These are phyloP conservation scores for Lycorma delicatula DNA, from an alignment of 1,140 invertebrate species.

Conservation along the genomic window DNA sequence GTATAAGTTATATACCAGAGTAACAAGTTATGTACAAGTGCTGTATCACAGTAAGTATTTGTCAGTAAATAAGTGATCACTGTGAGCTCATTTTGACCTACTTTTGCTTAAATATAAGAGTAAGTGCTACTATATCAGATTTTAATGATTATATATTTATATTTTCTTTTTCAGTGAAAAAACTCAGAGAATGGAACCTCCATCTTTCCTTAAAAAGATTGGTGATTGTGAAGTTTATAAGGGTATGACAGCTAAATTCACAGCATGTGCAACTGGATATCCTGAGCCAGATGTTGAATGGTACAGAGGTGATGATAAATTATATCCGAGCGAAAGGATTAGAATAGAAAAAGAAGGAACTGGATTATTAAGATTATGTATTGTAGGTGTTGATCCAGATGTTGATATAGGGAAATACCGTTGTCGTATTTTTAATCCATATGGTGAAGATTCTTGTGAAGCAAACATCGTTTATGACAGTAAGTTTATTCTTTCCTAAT, in stretches of 20 bases:
- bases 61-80: no score
- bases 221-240: constrained; percentile 80
- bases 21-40: no score
- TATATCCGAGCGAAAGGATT: constrained; percentile 72
- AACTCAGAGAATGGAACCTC: constrained; percentile 66
- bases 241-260: constrained; percentile 85
- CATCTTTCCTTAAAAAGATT: constrained; percentile 80
- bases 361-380: constrained; percentile 67
- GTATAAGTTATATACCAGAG: no score
- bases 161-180: constrained; percentile 47
- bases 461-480: constrained; percentile 75
- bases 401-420: constrained; percentile 75
- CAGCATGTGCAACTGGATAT: constrained; percentile 73
- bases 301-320: constrained; percentile 68
- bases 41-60: no score
- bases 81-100: no score
- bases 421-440: constrained; percentile 70
- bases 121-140: no score
- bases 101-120: no score
- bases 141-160: background rate
- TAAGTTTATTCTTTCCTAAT: constrained; percentile 43
- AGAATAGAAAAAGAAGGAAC: constrained; percentile 71
- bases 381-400: constrained; percentile 56
- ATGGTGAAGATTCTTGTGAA: constrained; percentile 73
- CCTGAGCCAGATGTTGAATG: constrained; percentile 81